These are phyloP conservation scores for Mystacornis crossleyi DNA, from an alignment of 2,113 vertebrate species.

Conservation along the genomic window DNA sequence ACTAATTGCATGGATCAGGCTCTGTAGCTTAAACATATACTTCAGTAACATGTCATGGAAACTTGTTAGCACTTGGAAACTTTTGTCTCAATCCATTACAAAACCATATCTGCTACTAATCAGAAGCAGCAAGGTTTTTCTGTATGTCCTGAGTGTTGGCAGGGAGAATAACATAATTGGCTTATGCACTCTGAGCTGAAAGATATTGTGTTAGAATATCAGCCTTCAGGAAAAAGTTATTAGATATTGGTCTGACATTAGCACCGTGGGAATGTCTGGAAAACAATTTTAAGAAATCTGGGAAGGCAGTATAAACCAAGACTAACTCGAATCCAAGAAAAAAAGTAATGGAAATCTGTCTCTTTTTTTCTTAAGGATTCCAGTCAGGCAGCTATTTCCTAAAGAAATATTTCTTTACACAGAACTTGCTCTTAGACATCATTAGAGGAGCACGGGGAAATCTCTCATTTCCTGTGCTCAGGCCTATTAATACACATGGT, in stretches of 20 bases:
- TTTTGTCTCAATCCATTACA: neutral
- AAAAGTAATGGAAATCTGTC: slow-evolving; percentile 1
- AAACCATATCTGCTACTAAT: neutral
- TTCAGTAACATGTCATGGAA: neutral
- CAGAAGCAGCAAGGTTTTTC: neutral
- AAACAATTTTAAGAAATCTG: slow-evolving; percentile 16
- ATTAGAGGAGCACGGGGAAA: slow-evolving; percentile 11
- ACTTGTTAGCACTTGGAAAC: neutral
- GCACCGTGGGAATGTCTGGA: neutral
- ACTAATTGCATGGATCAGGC: neutral
- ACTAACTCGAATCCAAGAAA: neutral
- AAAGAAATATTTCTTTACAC: slow-evolving; percentile 33
- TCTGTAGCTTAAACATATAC: neutral
- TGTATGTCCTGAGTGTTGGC: neutral
- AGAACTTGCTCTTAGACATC: neutral
- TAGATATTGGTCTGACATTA: neutral
- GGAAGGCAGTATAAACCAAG: slow-evolving; percentile 2
- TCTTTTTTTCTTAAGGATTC: neutral
- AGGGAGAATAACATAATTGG: neutral
- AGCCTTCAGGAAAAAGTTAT: neutral
- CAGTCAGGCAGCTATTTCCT: slow-evolving; percentile 32
- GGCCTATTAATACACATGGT: neutral
- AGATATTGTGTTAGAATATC: neutral
- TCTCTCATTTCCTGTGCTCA: slow-evolving; percentile 26
- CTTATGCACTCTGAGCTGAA: neutral